Percentiles rank a stretch among this genome's conserved stretches.
These are phyloP conservation scores for Pogonocichla stellata DNA, from an alignment of 2,113 vertebrate genomes.

Conservation along the genomic window DNA sequence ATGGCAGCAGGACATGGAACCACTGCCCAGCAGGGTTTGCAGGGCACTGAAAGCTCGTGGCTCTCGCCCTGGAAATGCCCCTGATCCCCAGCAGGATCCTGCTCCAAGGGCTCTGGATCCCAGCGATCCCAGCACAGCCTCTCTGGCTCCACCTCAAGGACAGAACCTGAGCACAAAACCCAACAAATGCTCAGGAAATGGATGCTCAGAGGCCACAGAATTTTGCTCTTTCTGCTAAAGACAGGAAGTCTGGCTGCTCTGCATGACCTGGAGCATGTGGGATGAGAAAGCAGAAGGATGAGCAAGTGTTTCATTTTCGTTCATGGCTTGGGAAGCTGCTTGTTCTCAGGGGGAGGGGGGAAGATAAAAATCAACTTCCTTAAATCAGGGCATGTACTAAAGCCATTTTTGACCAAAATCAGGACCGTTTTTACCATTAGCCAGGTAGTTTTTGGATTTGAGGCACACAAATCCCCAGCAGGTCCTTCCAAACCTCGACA, in stretches of 20 bases:
- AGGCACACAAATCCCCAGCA: no score
- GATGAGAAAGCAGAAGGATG: neutral
- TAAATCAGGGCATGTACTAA: accelerated
- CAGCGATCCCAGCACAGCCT: neutral
- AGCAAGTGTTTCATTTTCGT: neutral
- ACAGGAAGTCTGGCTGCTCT: neutral
- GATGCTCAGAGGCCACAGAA: neutral
- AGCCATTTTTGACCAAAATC: neutral
- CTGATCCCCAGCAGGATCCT: neutral
- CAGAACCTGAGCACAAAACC: accelerated
- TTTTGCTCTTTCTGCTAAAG: neutral
- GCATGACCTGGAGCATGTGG: neutral
- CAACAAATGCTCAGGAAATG: neutral
- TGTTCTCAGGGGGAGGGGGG: neutral
- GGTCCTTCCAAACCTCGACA: neutral
- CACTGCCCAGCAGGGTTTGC: accelerated
- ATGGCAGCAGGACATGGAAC: neutral
- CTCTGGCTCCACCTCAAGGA: accelerated
- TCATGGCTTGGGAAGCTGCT: neutral
- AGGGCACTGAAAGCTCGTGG: accelerated
- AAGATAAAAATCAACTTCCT: neutral
- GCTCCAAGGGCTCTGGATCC: neutral
- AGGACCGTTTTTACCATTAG: neutral
- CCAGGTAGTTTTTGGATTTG: neutral
- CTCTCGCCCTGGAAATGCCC: neutral